A percentile compares a stretch with the other conserved stretches of the same genome.
Evolutionary conservation across 2,888 invertebrate genomes (phyloP).

Genomic region (Epinotia nisella): DNA sequence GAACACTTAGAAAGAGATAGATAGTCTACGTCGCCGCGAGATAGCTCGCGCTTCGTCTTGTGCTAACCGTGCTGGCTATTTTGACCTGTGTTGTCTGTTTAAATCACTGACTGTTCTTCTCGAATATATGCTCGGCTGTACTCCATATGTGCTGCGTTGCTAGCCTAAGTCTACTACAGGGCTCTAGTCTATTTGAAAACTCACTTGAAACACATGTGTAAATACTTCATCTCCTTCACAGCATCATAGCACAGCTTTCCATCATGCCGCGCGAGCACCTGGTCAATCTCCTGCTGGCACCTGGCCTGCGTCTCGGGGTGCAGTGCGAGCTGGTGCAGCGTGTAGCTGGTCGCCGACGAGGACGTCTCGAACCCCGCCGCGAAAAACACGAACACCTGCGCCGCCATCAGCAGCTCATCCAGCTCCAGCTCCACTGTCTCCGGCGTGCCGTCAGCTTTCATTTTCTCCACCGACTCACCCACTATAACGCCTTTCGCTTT

Average conservation of each 20-base stretch:
- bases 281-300: constrained; percentile 61
- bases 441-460: constrained; percentile 53
- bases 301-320: constrained; percentile 60
- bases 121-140: too few species aligned
- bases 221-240: constrained; percentile 59
- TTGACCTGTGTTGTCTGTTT: too few species aligned
- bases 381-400: constrained; percentile 60
- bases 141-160: too few species aligned
- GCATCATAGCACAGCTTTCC: constrained; percentile 58
- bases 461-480: constrained; percentile 53
- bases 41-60: too few species aligned
- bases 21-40: too few species aligned
- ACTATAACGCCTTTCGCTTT: constrained; percentile 56
- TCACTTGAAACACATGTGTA: constrained; percentile 55
- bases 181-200: neutral
- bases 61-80: too few species aligned
- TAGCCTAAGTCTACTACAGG: too few species aligned
- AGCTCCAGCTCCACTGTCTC: constrained; percentile 54
- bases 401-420: constrained; percentile 56
- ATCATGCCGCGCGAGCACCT: constrained; percentile 52
- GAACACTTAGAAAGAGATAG: too few species aligned
- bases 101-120: too few species aligned
- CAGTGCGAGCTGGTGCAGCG: constrained; percentile 61
- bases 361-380: constrained; percentile 71
- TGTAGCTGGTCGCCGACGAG: constrained; percentile 54